phyloP scores from a whole-genome alignment of 2,888 invertebrate genomes.

The Xanthorhoe spadicearia region DNA sequence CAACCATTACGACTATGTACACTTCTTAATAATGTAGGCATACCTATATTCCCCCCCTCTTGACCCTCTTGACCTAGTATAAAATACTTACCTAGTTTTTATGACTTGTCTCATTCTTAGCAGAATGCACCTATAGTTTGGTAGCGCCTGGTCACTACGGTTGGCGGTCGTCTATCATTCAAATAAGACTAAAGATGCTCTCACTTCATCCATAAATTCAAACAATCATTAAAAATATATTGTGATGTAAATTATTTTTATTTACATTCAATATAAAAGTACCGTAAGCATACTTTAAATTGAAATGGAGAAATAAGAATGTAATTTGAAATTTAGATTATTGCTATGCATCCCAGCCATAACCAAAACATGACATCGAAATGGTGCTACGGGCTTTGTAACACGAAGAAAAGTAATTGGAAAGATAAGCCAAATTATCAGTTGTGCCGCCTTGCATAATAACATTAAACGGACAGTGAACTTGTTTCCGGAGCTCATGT shows the following conservation, averaged over 20 bases:
- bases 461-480: constrained; percentile 69
- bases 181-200: background rate
- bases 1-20: too few species aligned
- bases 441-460: constrained; percentile 56
- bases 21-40: too few species aligned
- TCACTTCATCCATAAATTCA: too few species aligned
- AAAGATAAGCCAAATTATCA: constrained; percentile 47
- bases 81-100: too few species aligned
- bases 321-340: constrained; percentile 1
- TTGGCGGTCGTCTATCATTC: too few species aligned
- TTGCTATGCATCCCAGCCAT: background rate
- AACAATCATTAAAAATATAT: too few species aligned
- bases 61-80: too few species aligned
- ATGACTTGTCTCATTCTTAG: background rate
- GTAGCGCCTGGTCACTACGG: too few species aligned
- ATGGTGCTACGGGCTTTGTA: constrained; percentile 5
- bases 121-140: background rate
- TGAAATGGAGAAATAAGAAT: background rate
- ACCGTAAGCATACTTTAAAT: background rate
- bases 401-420: constrained; percentile 33
- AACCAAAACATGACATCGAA: background rate
- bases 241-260: background rate
- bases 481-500: constrained; percentile 58
- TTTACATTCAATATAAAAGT: background rate
- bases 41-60: too few species aligned